phyloP scores from a whole-genome alignment of 2,888 invertebrate genomes.

The Dasypogon diadema region DNA sequence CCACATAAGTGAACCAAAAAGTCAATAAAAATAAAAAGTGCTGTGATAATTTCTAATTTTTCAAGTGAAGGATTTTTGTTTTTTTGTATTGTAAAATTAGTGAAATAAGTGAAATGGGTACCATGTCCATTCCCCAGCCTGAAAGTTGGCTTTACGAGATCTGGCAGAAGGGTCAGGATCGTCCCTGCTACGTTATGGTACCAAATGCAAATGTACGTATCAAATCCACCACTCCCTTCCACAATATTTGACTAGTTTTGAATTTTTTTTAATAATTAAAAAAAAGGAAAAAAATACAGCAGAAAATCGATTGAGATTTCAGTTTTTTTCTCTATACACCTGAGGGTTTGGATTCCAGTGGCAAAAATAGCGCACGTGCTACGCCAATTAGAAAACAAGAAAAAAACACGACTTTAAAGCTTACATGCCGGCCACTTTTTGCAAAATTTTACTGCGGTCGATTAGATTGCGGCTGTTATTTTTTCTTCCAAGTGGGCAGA shows the following conservation, averaged over 20 bases:
- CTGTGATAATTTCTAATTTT: conserved; percentile 7
- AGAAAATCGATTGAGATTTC: conserved; percentile 28
- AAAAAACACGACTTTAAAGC: conserved; percentile 1
- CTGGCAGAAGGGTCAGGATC: conserved; percentile 75
- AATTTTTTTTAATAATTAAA: background rate
- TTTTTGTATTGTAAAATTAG: too few species aligned
- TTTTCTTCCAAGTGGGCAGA: too few species aligned
- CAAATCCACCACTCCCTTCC: too few species aligned
- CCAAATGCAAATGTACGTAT: conserved; percentile 75
- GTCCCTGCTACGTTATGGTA: conserved; percentile 78
- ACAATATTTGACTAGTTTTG: too few species aligned
- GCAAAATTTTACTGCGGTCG: too few species aligned
- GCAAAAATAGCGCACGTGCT: conserved; percentile 31
- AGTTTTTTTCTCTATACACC: too few species aligned
- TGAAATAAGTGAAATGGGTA: conserved; percentile 63
- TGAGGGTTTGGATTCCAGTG: background rate
- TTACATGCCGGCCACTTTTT: conserved; percentile 29
- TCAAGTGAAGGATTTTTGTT: background rate
- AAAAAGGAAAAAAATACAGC: too few species aligned
- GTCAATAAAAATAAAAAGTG: conserved; percentile 5
- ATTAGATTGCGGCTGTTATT: too few species aligned
- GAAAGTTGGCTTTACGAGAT: conserved; percentile 76
- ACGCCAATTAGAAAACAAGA: background rate
- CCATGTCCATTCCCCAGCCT: conserved; percentile 67
- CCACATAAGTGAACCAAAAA: conserved; percentile 1